Base-by-base conservation (phyloP, 2,113 vertebrate species). In the Oncorhynchus tshawytscha region DNA sequence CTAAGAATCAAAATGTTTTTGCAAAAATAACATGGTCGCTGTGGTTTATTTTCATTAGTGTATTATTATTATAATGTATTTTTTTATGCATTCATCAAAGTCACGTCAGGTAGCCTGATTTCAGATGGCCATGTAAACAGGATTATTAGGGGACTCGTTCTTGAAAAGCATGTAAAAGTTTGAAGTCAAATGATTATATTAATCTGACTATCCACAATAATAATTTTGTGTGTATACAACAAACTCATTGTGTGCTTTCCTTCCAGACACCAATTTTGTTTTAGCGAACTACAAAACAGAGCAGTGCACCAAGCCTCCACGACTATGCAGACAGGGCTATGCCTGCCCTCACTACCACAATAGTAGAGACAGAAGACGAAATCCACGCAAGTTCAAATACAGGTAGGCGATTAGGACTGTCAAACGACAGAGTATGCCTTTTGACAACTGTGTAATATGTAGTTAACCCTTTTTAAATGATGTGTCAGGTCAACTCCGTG, bases 231-330 rank as follows among this genome's bases (percentile, higher is more conserved):
- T 45, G 9, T 9, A 45, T 3, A 1, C 9, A 45, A 45, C 39
- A 45, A 2, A 45, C 39, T 45, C 39, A 51, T 51, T 51, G 49
- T 54, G 51, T 54, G 16, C 16, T 45, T 70, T 76, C 73, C 57
- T 62, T 78, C 5, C 93, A 98, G 96, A 98, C 74, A 94, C 94
- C 78, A 96, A 94, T 85, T 98, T 97, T 83, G 96, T 98, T 83
- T 90, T 98, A 88, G 95, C 94, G 77, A 96, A 95, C 91, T 98
- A 98, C 84, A 98, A 98, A 93, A 98, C 96, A 0, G 96, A 97
- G 76, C 96, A 95, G 81, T 98, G 96, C 84, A 96, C 93, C 60
- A 97, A 96, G 87, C 96, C 96, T 1, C 96, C 96, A 0, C 93
- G 96, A 85, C 94, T 97, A 77, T 98, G 96, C 90, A 95, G 96